phyloP scores from a whole-genome alignment of 2,113 vertebrate genomes.

The Haplotaxodon microlepis region DNA sequence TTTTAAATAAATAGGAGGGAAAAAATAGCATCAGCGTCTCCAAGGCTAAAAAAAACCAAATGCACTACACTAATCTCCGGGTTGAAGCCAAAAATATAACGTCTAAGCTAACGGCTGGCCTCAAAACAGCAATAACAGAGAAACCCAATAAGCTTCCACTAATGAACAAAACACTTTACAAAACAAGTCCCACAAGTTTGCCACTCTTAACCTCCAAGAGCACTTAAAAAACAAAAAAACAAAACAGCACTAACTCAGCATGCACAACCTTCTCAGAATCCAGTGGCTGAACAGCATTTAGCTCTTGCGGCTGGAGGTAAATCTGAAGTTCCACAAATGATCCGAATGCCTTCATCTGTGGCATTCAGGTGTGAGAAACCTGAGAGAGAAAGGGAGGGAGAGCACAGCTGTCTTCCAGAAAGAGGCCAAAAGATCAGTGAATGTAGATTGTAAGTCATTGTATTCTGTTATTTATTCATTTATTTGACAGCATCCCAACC shows the following conservation, averaged over 20 bases:
- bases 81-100: neutral
- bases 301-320: neutral
- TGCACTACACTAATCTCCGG: neutral
- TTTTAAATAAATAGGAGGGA: neutral
- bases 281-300: neutral
- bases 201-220: neutral
- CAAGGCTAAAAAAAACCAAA: neutral
- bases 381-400: neutral
- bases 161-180: neutral
- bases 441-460: neutral
- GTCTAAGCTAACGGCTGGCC: neutral
- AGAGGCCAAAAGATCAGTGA: neutral
- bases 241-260: neutral
- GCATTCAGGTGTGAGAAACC: neutral
- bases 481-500: neutral
- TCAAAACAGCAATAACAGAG: neutral
- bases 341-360: neutral
- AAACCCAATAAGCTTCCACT: neutral
- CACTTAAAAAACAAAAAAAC: neutral
- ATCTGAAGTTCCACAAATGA: neutral
- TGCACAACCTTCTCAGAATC: neutral
- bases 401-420: neutral
- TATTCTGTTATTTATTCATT: neutral
- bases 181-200: neutral
- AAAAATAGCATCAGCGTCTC: neutral